Base-by-base conservation (phyloP, 2,888 invertebrate species). In the Bugula neritina region DNA sequence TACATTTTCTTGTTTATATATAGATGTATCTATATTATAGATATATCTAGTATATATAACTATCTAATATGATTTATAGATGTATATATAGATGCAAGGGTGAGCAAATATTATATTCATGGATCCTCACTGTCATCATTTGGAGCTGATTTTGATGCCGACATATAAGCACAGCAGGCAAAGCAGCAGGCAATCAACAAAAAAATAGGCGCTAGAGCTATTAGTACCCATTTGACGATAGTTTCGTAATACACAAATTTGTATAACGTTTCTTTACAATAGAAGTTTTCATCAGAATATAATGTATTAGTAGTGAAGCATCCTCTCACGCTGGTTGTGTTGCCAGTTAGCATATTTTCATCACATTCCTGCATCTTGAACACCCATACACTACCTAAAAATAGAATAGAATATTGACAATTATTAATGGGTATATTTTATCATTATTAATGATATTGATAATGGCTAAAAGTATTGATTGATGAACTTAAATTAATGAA, bases 111-210 rank as follows among this genome's bases (percentile, higher is more conserved):
- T n/a, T n/a, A n/a, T n/a, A n/a, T n/a, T n/a, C n/a, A n/a, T n/a
- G n/a, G n/a, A n/a, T n/a, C n/a, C n/a, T n/a, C n/a, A n/a, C n/a
- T n/a, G n/a, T n/a, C n/a, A n/a, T n/a, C n/a, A n/a, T n/a, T n/a
- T n/a, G n/a, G n/a, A n/a, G n/a, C n/a, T n/a, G n/a, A n/a, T n/a
- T n/a, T n/a, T n/a, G n/a, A n/a, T n/a, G n/a, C n/a, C n/a, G n/a
- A n/a, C n/a, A n/a, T n/a, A n/a, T 25, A 63, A n/a, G n/a, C 63
- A 34, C 63, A 63, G 31, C 63, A 63, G 5, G 34, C 34, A 31
- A 27, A 63, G 34, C 63, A 63, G 31, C 63, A 63, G 3, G 31
- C 63, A 27, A 63, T 29, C 2, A 2, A 17, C 31, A 25, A 10
- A 63, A 63, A 13, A 31, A 25, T 31, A 5, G 31, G 5, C 29